A percentile compares a stretch with the other conserved stretches of the same genome.
Conservation (phyloP, 1,140 invertebrate genomes). For the Leptestheria dahalacensis region DNA sequence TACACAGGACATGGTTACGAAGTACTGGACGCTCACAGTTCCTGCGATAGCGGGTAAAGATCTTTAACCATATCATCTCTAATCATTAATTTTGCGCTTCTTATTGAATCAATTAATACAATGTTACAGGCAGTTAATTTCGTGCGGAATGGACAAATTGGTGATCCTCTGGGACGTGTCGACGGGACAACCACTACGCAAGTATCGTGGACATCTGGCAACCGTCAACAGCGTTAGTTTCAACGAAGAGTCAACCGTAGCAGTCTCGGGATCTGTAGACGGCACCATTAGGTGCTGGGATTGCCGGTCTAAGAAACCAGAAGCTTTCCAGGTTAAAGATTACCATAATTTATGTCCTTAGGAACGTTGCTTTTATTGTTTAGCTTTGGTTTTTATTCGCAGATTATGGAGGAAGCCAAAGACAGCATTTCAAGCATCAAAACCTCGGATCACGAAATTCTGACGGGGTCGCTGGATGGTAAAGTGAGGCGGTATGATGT, state of each 20-base stretch:
- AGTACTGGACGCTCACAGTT: slow-evolving; percentile 78
- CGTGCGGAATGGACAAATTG: slow-evolving; percentile 73
- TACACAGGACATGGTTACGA: slow-evolving; percentile 93
- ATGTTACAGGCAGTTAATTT: slow-evolving; percentile 51
- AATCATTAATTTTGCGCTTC: no score
- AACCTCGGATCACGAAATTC: slow-evolving; percentile 64
- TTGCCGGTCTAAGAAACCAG: slow-evolving; percentile 46
- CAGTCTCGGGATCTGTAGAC: slow-evolving; percentile 79
- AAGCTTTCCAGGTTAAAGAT: slow-evolving; percentile 47
- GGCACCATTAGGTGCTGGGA: slow-evolving; percentile 87
- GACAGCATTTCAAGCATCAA: slow-evolving; percentile 73
- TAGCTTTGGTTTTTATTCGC: slow-evolving; percentile 17
- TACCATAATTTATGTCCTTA: neutral
- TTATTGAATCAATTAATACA: slow-evolving; percentile 6
- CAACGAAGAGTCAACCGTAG: slow-evolving; percentile 85
- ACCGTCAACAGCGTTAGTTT: slow-evolving; percentile 74
- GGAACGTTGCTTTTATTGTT: neutral
- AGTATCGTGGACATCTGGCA: slow-evolving; percentile 74
- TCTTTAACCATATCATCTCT: slow-evolving; percentile 3
- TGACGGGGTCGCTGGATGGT: slow-evolving; percentile 79
- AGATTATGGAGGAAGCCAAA: slow-evolving; percentile 73
- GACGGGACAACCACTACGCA: slow-evolving; percentile 58
- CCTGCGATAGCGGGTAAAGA: slow-evolving; percentile 60
- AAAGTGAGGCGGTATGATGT: slow-evolving; percentile 80
- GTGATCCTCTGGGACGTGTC: slow-evolving; percentile 83